A percentile compares a stretch with the other conserved stretches of the same genome.
These are phyloP conservation scores for Antedon mediterranea DNA, from an alignment of 53 echinoderm and acorn worm species.

Conservation along the genomic window DNA sequence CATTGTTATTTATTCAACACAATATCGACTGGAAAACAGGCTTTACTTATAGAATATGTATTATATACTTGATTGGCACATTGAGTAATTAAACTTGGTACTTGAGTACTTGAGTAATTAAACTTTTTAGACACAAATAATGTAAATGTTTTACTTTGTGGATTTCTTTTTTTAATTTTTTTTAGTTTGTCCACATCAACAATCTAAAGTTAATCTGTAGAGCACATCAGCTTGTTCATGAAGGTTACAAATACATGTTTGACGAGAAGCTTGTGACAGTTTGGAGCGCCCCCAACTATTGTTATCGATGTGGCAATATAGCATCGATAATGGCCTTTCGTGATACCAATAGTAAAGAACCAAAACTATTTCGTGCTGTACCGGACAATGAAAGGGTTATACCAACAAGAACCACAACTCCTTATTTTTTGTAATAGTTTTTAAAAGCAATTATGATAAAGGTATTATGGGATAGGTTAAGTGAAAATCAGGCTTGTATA, in stretches of 20 bases:
- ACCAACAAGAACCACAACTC: constrained; percentile 92
- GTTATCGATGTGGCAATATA: constrained; percentile 96
- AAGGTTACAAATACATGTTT: constrained; percentile 99
- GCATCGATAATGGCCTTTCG: constrained; percentile 87
- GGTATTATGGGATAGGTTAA: too few relatives aligned
- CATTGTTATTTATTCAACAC: too few relatives aligned
- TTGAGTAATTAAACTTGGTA: too few relatives aligned
- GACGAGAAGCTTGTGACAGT: constrained; percentile 97
- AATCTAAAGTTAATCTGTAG: constrained; percentile 92
- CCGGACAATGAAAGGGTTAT: constrained; percentile 88
- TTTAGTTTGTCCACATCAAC: constrained; percentile 96
- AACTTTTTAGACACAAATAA: too few relatives aligned
- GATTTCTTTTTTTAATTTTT: not conserved
- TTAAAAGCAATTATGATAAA: not conserved
- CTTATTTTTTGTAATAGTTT: constrained; percentile 70
- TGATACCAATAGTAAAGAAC: constrained; percentile 62
- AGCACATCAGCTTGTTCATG: constrained; percentile 95
- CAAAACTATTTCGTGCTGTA: constrained; percentile 91
- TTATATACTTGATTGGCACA: too few relatives aligned
- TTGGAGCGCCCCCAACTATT: constrained; percentile 98
- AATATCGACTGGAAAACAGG: too few relatives aligned
- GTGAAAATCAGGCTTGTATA: too few relatives aligned
- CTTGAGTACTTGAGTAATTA: too few relatives aligned
- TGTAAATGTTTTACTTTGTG: not conserved
- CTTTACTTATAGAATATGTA: too few relatives aligned